Percentiles rank a stretch among this genome's conserved stretches.
Conservation (phyloP, 2,888 invertebrate species). For the Palloptera scutellata region DNA sequence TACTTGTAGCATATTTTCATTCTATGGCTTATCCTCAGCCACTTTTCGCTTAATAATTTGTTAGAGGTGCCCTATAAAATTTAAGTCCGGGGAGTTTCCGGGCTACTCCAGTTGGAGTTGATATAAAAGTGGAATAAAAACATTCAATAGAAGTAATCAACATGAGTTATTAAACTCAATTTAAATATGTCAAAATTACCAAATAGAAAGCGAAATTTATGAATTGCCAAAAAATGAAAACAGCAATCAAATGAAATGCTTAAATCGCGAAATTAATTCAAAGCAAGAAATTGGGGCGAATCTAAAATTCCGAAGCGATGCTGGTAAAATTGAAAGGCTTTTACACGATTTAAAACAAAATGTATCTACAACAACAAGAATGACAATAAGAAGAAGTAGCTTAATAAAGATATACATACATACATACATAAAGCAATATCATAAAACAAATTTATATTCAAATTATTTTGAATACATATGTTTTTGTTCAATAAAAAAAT, state of each 20-base stretch:
- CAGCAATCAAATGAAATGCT: background rate
- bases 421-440: background rate
- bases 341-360: background rate
- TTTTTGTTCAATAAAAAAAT: no score
- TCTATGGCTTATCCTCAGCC: no score
- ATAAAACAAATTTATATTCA: no score
- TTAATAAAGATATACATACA: background rate
- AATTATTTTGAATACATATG: no score
- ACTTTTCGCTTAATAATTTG: no score
- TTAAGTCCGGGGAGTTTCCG: no score
- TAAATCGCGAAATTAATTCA: background rate
- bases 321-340: background rate
- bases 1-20: no score
- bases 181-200: background rate
- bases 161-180: no score
- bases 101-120: no score
- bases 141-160: no score
- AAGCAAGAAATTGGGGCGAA: background rate
- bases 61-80: no score
- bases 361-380: background rate
- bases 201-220: slow-evolving; percentile 4
- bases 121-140: no score
- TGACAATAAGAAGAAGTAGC: background rate
- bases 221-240: background rate
- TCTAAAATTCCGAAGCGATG: background rate